A percentile compares a stretch with the other conserved stretches of the same genome.
Evolutionary conservation across 2,797 vertebrate genomes (phyloP).

Genomic region (Leuciscus waleckii): DNA sequence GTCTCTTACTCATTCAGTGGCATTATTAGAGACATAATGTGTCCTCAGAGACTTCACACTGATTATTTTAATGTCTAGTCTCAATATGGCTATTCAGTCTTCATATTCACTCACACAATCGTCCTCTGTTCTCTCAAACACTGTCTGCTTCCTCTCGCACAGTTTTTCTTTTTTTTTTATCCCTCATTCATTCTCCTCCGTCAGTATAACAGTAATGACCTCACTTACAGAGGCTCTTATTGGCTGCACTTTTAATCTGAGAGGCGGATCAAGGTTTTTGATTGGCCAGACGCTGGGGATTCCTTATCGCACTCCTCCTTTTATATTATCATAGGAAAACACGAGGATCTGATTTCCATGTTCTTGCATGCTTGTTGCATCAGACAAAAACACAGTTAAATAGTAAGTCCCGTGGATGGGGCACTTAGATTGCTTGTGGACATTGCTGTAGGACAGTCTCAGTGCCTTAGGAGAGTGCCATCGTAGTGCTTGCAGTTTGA

Average conservation of each 20-base stretch:
- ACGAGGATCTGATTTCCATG: constrained; percentile 72
- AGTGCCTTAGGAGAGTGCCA: constrained; percentile 36
- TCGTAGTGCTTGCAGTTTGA: constrained; percentile 9
- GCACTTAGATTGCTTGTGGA: constrained; percentile 64
- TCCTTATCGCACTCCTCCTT: constrained; percentile 68
- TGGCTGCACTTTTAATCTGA: constrained; percentile 60
- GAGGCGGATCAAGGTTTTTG: constrained; percentile 38
- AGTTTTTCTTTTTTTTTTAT: constrained; percentile 8
- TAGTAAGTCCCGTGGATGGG: constrained; percentile 67
- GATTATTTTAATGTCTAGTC: constrained; percentile 58
- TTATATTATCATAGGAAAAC: constrained; percentile 71
- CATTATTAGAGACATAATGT: not conserved
- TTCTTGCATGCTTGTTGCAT: constrained; percentile 81
- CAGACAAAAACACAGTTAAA: constrained; percentile 78
- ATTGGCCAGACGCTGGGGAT: constrained; percentile 73
- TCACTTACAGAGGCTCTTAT: constrained; percentile 64
- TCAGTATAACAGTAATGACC: constrained; percentile 52
- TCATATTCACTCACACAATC: constrained; percentile 61
- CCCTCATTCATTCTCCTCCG: constrained; percentile 50
- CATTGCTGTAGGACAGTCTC: constrained; percentile 32
- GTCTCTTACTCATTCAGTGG: constrained; percentile 1
- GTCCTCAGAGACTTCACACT: constrained; percentile 45
- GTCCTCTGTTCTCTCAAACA: constrained; percentile 56
- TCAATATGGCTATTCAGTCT: constrained; percentile 65
- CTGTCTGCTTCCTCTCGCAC: constrained; percentile 29